phyloP scores from a whole-genome alignment of 1,140 invertebrate genomes.

The Magallana angulata region DNA sequence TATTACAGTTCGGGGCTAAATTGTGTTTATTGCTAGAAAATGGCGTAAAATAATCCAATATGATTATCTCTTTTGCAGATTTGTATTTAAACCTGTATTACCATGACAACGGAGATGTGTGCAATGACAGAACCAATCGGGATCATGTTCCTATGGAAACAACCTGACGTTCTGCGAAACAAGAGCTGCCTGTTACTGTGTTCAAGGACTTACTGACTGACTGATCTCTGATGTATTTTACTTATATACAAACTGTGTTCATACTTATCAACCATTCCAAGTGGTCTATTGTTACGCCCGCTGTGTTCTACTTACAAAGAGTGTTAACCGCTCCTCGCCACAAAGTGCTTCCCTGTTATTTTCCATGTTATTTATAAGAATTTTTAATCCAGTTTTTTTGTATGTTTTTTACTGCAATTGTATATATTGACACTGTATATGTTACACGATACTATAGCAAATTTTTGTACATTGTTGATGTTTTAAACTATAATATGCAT shows the following conservation, averaged over 20 bases:
- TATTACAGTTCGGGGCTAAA: neutral
- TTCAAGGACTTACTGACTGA: neutral
- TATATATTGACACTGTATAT: slow-evolving; percentile 21
- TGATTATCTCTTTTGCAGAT: slow-evolving; percentile 24
- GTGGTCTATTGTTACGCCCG: neutral
- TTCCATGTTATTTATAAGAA: slow-evolving; percentile 21
- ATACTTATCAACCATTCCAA: slow-evolving; percentile 7
- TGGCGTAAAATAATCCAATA: slow-evolving; percentile 11
- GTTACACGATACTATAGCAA: neutral
- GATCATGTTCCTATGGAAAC: slow-evolving; percentile 4
- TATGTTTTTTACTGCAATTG: slow-evolving; percentile 13
- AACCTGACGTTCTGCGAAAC: slow-evolving; percentile 19
- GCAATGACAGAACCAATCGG: slow-evolving; percentile 26
- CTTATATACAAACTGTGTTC: slow-evolving; percentile 9
- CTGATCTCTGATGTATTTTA: slow-evolving; percentile 25
- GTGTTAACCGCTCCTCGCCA: neutral
- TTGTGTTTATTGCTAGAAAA: neutral
- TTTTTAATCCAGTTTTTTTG: slow-evolving; percentile 25
- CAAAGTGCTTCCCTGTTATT: slow-evolving; percentile 25
- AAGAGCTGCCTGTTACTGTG: neutral
- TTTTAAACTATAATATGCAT: slow-evolving; percentile 7
- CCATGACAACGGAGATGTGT: slow-evolving; percentile 32
- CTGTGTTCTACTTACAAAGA: slow-evolving; percentile 15
- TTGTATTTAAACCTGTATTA: slow-evolving; percentile 33
- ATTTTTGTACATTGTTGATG: slow-evolving; percentile 29